Conservation (phyloP, 2,888 invertebrate genomes). For the Ametastegia equiseti region DNA sequence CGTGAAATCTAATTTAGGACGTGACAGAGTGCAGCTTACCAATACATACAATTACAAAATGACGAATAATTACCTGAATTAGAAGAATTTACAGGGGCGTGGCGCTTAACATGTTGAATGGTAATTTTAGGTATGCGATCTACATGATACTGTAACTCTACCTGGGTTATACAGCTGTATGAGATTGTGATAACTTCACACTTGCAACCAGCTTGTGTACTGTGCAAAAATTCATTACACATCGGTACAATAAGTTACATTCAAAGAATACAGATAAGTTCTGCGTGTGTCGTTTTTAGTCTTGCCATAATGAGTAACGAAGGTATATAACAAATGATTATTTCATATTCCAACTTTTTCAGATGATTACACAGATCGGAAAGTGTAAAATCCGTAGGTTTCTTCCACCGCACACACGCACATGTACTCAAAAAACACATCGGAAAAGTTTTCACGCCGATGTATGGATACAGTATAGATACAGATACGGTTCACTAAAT, state of each 20-base stretch:
- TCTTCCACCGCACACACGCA: background rate
- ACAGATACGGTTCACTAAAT: background rate
- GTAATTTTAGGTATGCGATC: background rate
- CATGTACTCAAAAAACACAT: conserved; percentile 29
- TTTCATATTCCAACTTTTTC: conserved; percentile 56
- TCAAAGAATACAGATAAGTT: background rate
- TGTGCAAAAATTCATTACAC: conserved; percentile 62
- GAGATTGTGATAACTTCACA: conserved; percentile 61
- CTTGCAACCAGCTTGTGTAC: conserved; percentile 68
- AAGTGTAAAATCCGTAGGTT: background rate
- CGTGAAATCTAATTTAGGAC: background rate
- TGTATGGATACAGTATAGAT: background rate
- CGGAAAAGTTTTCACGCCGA: conserved; percentile 3
- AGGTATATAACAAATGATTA: conserved; percentile 53
- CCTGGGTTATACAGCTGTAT: conserved; percentile 36
- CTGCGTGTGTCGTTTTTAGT: background rate
- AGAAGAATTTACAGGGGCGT: conserved; percentile 7
- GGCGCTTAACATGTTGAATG: conserved; percentile 62
- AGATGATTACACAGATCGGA: conserved; percentile 20
- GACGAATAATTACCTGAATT: background rate
- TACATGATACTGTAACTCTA: conserved; percentile 30
- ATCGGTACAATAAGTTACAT: background rate
- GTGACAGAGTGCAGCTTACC: background rate
- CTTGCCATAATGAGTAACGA: background rate
- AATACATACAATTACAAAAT: background rate